A percentile compares a stretch with the other conserved stretches of the same genome.
Conservation (phyloP, 2,797 vertebrate species). For the Loriculus beryllinus region DNA sequence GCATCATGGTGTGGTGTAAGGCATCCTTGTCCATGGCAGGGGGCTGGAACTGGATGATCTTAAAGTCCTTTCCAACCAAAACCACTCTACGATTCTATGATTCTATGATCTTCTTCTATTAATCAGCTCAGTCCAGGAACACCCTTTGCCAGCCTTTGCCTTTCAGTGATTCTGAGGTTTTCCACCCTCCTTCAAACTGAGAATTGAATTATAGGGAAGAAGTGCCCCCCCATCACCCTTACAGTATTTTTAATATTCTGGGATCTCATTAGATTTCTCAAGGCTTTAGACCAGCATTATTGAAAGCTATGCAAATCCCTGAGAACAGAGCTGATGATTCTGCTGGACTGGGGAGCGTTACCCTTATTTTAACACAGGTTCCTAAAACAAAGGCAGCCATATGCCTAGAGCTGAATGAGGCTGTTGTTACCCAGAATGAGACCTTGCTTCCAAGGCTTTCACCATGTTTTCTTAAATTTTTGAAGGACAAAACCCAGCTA, state of each 20-base stretch:
- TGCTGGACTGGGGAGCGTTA: background rate
- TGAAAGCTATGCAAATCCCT: conserved; percentile 7
- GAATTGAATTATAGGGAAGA: background rate
- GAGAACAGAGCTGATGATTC: conserved; percentile 46
- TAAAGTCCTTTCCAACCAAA: background rate
- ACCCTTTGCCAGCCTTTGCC: background rate
- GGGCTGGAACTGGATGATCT: background rate
- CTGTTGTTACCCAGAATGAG: conserved; percentile 54
- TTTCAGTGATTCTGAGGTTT: background rate
- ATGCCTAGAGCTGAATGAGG: conserved; percentile 50
- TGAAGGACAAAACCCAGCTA: conserved; percentile 54
- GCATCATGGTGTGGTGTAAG: background rate
- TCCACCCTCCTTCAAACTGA: background rate
- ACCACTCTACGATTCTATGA: background rate
- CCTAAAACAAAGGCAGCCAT: conserved; percentile 58
- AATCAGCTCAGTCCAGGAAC: background rate
- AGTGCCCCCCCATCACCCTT: background rate
- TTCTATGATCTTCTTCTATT: background rate
- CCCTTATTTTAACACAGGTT: conserved; percentile 42
- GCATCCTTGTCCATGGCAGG: background rate
- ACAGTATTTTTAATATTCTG: conserved; percentile 14
- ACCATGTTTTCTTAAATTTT: conserved; percentile 67
- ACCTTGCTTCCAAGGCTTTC: conserved; percentile 46
- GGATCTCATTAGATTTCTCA: background rate
- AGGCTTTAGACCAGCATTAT: background rate